Percentiles rank a stretch among this genome's conserved stretches.
These are phyloP conservation scores for Dicaeum eximium DNA, from an alignment of 2,113 vertebrate genomes.

Conservation along the genomic window DNA sequence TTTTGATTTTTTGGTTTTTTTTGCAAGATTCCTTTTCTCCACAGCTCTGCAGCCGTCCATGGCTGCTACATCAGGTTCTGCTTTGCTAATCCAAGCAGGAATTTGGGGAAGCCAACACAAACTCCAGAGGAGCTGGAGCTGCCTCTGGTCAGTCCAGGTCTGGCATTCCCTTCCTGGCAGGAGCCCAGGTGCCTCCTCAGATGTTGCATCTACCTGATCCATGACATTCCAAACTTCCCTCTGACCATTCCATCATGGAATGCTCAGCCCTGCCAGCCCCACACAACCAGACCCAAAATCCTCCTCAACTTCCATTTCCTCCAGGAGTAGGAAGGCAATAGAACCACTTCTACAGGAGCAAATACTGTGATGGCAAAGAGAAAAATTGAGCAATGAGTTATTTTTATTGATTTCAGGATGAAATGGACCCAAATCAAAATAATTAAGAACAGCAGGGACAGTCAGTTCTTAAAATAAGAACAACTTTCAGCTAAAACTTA, in stretches of 20 bases:
- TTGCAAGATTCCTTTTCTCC: not conserved
- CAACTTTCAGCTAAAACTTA: not conserved
- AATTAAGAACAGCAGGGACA: not conserved
- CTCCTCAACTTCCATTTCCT: not conserved
- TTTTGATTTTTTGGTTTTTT: not conserved
- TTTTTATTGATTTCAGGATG: not conserved
- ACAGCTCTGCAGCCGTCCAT: not conserved
- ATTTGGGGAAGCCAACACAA: not conserved
- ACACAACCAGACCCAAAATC: not conserved
- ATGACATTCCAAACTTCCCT: accelerated
- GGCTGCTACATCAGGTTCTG: not conserved
- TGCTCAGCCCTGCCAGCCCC: not conserved
- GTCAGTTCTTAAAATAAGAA: not conserved
- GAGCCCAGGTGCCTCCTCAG: not conserved
- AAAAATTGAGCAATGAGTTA: not conserved
- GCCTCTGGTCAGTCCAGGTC: not conserved
- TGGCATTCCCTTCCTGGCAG: not conserved
- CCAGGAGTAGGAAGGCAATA: not conserved
- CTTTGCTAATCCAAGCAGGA: not conserved
- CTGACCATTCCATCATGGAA: not conserved
- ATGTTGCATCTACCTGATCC: not conserved
- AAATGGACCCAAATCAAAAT: not conserved
- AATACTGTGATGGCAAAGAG: accelerated
- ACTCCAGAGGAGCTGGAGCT: not conserved
- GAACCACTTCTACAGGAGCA: not conserved